Conservation (phyloP, 2,113 vertebrate genomes). For the Cricetomys ansorgei region DNA sequence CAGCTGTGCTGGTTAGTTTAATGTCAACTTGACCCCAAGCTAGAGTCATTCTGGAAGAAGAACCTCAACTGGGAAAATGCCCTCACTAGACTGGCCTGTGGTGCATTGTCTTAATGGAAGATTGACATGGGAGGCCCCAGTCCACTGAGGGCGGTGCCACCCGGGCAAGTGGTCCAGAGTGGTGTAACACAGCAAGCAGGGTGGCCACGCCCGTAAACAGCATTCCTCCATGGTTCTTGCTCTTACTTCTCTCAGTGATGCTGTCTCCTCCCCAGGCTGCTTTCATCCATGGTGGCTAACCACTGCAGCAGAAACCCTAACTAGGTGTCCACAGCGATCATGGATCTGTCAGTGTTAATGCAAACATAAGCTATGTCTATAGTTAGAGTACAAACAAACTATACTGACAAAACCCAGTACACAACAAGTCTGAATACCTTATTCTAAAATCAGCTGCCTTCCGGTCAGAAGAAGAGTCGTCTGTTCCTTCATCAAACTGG, state of each 20-base stretch:
- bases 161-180: background rate
- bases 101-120: background rate
- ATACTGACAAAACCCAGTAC: background rate
- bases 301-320: background rate
- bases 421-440: slow-evolving; percentile 79
- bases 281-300: background rate
- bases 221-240: background rate
- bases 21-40: background rate
- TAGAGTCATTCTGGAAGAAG: background rate
- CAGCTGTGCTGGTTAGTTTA: background rate
- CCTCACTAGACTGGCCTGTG: background rate
- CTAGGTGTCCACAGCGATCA: background rate
- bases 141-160: background rate
- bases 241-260: background rate
- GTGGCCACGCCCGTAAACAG: no score
- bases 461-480: slow-evolving; percentile 67
- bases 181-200: background rate
- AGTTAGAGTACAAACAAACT: background rate
- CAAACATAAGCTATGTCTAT: background rate
- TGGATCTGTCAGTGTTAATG: background rate
- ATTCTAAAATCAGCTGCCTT: slow-evolving; percentile 50
- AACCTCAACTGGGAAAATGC: background rate
- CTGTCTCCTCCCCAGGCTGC: background rate
- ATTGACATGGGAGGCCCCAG: background rate
- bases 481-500: slow-evolving; percentile 88